These are phyloP conservation scores for Oenanthe melanoleuca DNA, from an alignment of 2,113 vertebrate species.

Conservation along the genomic window DNA sequence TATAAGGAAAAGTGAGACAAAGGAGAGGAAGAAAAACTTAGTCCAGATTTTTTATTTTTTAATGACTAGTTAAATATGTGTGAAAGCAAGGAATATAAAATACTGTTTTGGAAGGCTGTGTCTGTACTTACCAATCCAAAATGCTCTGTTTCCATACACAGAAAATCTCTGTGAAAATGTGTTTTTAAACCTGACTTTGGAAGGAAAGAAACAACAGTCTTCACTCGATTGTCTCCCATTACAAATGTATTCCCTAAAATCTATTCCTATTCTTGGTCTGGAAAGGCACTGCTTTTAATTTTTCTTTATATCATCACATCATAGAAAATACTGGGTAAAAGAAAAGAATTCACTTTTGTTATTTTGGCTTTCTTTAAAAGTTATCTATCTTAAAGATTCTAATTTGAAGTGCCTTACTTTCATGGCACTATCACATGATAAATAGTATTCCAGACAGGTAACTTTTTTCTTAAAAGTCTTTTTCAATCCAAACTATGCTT, in stretches of 20 bases:
- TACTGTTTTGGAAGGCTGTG: background rate
- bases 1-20: background rate
- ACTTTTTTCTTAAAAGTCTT: background rate
- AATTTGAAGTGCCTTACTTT: background rate
- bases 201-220: background rate
- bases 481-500: background rate
- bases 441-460: background rate
- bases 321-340: background rate
- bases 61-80: background rate
- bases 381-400: background rate
- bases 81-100: background rate
- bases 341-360: accelerated
- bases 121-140: background rate
- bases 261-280: background rate
- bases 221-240: background rate
- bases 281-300: background rate
- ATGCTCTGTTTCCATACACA: background rate
- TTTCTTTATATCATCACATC: background rate
- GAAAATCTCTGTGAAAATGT: background rate
- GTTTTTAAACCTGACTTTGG: background rate
- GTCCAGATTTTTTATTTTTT: background rate
- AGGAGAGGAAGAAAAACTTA: background rate
- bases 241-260: background rate
- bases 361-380: background rate
- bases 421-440: background rate